These are phyloP conservation scores for Eubasilissa regina DNA, from an alignment of 1,140 invertebrate species.

Conservation along the genomic window DNA sequence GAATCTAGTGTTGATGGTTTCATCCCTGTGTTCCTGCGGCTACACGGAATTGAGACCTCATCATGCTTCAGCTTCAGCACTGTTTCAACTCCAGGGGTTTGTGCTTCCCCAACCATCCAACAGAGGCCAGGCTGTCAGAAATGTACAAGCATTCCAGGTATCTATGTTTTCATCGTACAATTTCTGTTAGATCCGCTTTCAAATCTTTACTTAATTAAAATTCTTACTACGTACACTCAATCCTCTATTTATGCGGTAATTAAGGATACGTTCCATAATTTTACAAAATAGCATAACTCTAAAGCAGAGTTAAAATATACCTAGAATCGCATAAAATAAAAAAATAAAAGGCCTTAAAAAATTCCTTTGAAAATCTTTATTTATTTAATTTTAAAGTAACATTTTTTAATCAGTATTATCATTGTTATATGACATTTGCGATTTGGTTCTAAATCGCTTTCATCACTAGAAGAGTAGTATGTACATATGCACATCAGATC, in stretches of 20 bases:
- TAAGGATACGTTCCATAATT: no score
- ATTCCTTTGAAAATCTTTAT: no score
- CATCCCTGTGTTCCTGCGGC: constrained; percentile 94
- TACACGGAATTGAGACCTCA: constrained; percentile 90
- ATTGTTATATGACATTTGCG: no score
- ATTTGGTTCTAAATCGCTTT: no score
- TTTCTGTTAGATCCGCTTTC: background rate
- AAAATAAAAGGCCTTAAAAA: no score
- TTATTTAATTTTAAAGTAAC: no score
- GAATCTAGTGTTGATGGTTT: constrained; percentile 93
- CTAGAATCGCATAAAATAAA: no score
- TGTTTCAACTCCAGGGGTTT: constrained; percentile 96
- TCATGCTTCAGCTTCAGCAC: constrained; percentile 86
- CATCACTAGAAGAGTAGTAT: no score
- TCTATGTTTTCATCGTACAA: background rate
- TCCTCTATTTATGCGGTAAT: background rate
- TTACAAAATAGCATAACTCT: no score
- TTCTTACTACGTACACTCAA: background rate
- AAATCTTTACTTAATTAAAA: background rate
- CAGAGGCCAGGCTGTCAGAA: constrained; percentile 90
- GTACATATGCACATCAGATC: no score
- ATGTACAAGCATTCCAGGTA: constrained; percentile 96
- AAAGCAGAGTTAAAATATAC: no score
- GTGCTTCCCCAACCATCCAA: constrained; percentile 91
- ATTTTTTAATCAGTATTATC: no score